Base-by-base conservation (phyloP, 2,113 vertebrate genomes). In the Oceanites oceanicus region DNA sequence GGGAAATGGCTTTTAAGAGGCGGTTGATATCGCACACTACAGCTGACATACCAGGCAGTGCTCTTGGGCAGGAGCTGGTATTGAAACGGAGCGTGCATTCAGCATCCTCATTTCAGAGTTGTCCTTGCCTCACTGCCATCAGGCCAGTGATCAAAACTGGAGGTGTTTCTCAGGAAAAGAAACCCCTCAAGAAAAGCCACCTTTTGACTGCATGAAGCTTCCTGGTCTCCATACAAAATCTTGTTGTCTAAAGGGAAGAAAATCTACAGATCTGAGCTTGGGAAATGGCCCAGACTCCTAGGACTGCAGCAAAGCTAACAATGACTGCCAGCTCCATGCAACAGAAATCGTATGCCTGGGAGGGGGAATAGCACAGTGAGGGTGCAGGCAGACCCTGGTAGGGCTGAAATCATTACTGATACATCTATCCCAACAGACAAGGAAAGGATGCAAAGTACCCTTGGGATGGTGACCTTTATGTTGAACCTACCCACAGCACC, bases 21-120 rank as follows among this genome's bases (percentile, higher is more conserved):
- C 0, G 3, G 18, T 0, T 73, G 65, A 16, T 34, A 73, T 17
- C 21, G 27, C 53, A 61, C 3, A 1, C 2, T 5, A 8, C 34
- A 63, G 66, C 62, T 65, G 66, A 52, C 26, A 53, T 30, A 36
- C 7, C 34, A 30, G 14, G n/a, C 22, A 58, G 32, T 23, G 56
- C 62, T 66, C 62, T 62, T 17, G 14, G 45, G 36, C 42, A 36
- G 63, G 22, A 62, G 25, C 13, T 1, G 7, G 10, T 16, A 8
- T 2, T 32, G 50, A 84, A 79, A 65, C 11, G 36, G 27, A 36
- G 34, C 1, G 1, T 62, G 40, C 26, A 40, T n/a, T 72, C 58
- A 50, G 16, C 67, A 80, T 42, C 49, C 30, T 65, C 13, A 6
- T 61, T 89, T 71, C 45, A 36, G 52, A 70, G 38, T 18, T n/a